Evolutionary conservation across 2,797 vertebrate species (phyloP), one percentile per base, ranked within the genome.

Genomic region (Gouania willdenowi): DNA sequence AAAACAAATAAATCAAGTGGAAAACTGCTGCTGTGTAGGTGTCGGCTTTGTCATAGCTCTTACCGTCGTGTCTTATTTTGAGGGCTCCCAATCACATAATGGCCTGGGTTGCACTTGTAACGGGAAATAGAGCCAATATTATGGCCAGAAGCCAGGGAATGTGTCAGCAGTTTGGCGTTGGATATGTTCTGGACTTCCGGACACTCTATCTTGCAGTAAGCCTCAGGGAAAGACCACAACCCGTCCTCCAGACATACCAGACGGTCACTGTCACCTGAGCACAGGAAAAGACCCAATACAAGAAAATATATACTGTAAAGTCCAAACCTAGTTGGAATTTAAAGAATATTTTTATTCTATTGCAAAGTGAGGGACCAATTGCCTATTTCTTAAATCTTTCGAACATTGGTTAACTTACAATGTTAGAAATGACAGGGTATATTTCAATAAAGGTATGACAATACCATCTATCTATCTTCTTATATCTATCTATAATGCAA

Each of bases 201-300:
- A 0, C 97, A 99, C 53, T 97, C 94, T 16, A 96, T 77, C 79
- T 96, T 98, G 83, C 97, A 99, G 79, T 93, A 98, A 26, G 92
- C 95, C 71, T 98, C 94, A 0, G 97, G 97, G 37, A 95, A 92
- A 0, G 95, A 98, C 97, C 97, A 99, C 33, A 97, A 82, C 2
- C 95, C 92, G 0, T 98, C 94, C 43, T 92, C 93, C 66, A 94
- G 79, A 76, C 97, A 99, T 36, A 85, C 90, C 75, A 99, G 58
- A 82, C 89, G 89, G 14, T 93, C 87, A 56, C 83, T 96, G 69
- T 84, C 76, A 42, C 96, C 97, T 99, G 35, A 17, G 9, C n/a
- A n/a, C n/a, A n/a, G n/a, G n/a, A n/a, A n/a, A n/a, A n/a, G n/a
- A n/a, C n/a, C n/a, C n/a, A n/a, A n/a, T n/a, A n/a, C n/a, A n/a